These are phyloP conservation scores for Colossoma macropomum DNA, from an alignment of 2,113 vertebrate genomes.

Conservation along the genomic window DNA sequence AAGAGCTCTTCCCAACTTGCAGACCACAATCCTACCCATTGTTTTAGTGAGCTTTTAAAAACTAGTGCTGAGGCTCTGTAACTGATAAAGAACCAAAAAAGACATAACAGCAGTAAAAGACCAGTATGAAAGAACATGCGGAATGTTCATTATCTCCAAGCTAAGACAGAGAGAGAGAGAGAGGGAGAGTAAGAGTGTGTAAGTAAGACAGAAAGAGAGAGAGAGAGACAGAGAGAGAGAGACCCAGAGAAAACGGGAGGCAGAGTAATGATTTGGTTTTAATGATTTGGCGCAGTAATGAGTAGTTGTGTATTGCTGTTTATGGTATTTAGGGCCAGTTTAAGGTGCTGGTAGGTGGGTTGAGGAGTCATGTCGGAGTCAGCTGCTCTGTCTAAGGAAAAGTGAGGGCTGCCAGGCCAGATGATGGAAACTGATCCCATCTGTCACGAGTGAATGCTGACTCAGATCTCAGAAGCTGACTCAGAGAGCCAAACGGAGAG, in stretches of 20 bases:
- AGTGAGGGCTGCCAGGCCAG: constrained; percentile 17
- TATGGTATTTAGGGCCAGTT: constrained; percentile 1
- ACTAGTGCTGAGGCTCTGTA: constrained; percentile 11
- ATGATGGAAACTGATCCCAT: constrained; percentile 7
- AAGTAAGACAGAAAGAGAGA: neutral
- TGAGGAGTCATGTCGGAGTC: neutral
- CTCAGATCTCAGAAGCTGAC: constrained; percentile 10
- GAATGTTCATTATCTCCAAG: constrained; percentile 31
- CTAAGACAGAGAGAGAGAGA: neutral
- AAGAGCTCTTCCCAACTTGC: neutral
- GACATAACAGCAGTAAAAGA: neutral
- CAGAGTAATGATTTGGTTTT: constrained; percentile 33
- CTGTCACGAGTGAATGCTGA: constrained; percentile 24
- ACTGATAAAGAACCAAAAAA: neutral
- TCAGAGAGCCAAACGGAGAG: constrained; percentile 6
- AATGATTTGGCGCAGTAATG: neutral
- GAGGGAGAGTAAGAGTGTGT: neutral
- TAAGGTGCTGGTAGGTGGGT: neutral
- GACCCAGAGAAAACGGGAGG: neutral
- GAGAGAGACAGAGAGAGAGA: neutral
- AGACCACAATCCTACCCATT: neutral
- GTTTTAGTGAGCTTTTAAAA: constrained; percentile 35
- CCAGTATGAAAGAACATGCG: neutral
- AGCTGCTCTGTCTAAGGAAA: neutral
- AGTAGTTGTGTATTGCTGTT: constrained; percentile 6